These are phyloP conservation scores for Oxytorus armatus DNA, from an alignment of 2,888 invertebrate species.

Conservation along the genomic window DNA sequence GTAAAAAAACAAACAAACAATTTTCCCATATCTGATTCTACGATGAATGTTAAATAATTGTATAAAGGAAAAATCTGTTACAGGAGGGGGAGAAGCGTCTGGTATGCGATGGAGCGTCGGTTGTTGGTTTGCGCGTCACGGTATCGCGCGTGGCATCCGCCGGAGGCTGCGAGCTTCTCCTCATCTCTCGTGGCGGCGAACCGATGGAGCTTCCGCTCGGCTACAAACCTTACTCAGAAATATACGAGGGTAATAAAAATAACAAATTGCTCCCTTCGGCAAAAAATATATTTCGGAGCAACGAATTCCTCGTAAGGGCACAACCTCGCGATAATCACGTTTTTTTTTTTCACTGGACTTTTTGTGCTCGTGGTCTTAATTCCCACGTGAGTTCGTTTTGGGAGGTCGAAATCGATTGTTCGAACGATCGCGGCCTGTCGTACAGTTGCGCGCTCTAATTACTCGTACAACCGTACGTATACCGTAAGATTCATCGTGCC, in stretches of 20 bases:
- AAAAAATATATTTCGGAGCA: neutral
- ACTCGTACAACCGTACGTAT: no score
- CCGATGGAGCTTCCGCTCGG: constrained; percentile 52
- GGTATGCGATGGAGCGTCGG: constrained; percentile 34
- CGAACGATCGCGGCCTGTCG: no score
- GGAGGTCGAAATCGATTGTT: neutral
- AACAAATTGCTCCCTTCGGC: neutral
- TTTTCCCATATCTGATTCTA: neutral
- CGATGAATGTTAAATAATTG: constrained; percentile 33
- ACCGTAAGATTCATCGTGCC: no score
- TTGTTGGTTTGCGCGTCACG: constrained; percentile 62
- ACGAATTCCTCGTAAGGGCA: neutral
- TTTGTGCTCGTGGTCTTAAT: no score
- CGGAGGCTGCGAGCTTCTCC: constrained; percentile 59
- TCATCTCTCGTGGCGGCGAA: constrained; percentile 41
- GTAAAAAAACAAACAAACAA: neutral
- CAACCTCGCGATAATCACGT: neutral
- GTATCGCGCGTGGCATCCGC: constrained; percentile 64
- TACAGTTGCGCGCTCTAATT: no score
- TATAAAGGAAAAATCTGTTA: constrained; percentile 22
- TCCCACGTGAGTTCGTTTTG: no score
- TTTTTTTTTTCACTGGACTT: neutral
- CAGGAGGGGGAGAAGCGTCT: neutral
- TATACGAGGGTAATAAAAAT: constrained; percentile 21
- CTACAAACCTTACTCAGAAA: constrained; percentile 27